Conservation (phyloP, 2,888 invertebrate genomes). For the Callinectes sapidus region DNA sequence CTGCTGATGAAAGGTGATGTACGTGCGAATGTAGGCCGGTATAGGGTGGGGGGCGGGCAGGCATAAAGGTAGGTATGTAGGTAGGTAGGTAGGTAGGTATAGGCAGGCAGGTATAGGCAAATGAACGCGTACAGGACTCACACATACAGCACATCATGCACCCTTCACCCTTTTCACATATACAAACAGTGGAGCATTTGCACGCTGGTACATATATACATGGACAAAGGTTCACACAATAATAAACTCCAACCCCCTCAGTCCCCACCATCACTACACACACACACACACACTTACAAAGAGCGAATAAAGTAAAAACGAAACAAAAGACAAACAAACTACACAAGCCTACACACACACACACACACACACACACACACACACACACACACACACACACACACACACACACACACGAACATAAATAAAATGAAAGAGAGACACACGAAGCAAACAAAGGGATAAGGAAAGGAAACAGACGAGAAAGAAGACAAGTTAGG, state of each 20-base stretch:
- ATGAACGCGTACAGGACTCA: not conserved
- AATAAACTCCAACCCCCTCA: not conserved
- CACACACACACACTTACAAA: not conserved
- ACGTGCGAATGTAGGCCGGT: not conserved
- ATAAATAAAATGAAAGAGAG: not conserved
- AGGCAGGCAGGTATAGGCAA: not conserved
- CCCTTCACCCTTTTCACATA: not conserved
- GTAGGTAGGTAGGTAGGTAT: not conserved
- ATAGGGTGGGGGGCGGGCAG: not conserved
- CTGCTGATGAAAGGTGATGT: not conserved
- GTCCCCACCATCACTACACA: not conserved
- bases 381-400: not conserved
- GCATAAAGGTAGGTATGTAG: not conserved
- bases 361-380: conserved; percentile 9
- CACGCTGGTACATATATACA: not conserved
- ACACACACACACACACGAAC: not conserved
- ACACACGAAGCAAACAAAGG: not conserved
- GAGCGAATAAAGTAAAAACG: not conserved
- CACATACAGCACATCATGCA: not conserved
- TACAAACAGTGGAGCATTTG: not conserved
- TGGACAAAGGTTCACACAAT: not conserved
- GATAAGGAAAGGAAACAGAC: not conserved
- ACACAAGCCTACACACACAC: not conserved
- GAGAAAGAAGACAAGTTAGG: not conserved
- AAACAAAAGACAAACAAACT: not conserved